Evolutionary conservation across 2,113 vertebrate species (phyloP).

Genomic region (Alaudala cheleensis): DNA sequence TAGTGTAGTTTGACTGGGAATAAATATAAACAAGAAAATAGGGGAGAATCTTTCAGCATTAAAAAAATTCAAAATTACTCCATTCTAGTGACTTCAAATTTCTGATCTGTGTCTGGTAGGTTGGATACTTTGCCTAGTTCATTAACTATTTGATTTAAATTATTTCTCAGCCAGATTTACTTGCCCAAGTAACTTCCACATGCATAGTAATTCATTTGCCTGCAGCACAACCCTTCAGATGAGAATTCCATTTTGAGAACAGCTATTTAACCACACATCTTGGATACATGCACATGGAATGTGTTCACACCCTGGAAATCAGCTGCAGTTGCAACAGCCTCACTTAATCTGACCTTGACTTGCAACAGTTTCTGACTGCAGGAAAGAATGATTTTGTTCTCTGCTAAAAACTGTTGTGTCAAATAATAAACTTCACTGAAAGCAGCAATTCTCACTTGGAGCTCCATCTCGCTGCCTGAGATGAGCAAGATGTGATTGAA

Average conservation of each 20-base stretch:
- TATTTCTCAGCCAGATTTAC: neutral
- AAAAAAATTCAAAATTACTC: neutral
- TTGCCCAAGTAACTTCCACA: neutral
- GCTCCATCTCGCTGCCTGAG: neutral
- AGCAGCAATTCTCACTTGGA: neutral
- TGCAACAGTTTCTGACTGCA: neutral
- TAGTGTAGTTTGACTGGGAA: neutral
- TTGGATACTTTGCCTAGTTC: neutral
- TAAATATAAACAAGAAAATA: neutral
- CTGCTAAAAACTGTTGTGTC: neutral
- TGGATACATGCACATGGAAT: rapidly evolving
- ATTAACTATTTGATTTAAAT: neutral
- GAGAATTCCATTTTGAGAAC: neutral
- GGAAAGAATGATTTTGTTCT: neutral
- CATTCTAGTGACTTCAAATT: neutral
- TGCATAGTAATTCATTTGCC: neutral
- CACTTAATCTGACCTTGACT: neutral
- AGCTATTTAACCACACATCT: neutral
- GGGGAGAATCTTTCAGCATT: neutral
- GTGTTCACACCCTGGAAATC: neutral
- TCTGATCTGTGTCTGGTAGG: neutral
- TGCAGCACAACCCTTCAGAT: neutral
- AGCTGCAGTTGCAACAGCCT: neutral
- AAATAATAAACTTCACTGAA: neutral
- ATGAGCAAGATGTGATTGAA: neutral